These are phyloP conservation scores for Balaeniceps rex DNA, from an alignment of 2,113 vertebrate species.

Conservation along the genomic window DNA sequence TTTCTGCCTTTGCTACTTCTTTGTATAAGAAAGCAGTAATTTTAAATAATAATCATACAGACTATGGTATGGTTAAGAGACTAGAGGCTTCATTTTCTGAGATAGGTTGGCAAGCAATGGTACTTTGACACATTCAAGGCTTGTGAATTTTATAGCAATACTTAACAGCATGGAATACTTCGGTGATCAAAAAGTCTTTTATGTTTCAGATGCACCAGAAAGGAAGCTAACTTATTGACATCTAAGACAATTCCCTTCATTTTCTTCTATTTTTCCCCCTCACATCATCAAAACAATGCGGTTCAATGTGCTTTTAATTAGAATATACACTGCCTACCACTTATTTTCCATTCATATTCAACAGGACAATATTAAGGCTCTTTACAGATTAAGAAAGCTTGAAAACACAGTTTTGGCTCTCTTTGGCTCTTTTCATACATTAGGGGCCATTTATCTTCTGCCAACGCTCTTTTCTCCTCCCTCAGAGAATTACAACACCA, in stretches of 20 bases:
- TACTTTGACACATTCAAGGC: neutral
- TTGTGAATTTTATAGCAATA: neutral
- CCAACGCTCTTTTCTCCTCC: neutral
- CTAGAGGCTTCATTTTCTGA: neutral
- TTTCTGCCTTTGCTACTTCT: neutral
- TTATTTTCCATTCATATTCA: neutral
- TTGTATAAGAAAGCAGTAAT: neutral
- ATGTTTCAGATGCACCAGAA: neutral
- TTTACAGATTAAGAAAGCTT: neutral
- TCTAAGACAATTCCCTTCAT: neutral
- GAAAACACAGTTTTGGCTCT: neutral
- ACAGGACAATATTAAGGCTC: neutral
- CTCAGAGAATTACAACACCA: neutral
- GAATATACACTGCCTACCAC: neutral
- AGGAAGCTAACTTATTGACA: neutral
- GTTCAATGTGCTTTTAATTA: neutral
- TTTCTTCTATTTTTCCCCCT: neutral
- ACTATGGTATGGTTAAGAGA: neutral
- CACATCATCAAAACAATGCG: neutral
- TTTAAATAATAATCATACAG: neutral
- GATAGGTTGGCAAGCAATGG: neutral
- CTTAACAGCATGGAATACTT: neutral
- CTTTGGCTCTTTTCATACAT: neutral
- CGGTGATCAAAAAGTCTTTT: neutral
- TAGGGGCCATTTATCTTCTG: neutral